phyloP scores from a whole-genome alignment of 2,113 vertebrate genomes.

The Silurus asotus region DNA sequence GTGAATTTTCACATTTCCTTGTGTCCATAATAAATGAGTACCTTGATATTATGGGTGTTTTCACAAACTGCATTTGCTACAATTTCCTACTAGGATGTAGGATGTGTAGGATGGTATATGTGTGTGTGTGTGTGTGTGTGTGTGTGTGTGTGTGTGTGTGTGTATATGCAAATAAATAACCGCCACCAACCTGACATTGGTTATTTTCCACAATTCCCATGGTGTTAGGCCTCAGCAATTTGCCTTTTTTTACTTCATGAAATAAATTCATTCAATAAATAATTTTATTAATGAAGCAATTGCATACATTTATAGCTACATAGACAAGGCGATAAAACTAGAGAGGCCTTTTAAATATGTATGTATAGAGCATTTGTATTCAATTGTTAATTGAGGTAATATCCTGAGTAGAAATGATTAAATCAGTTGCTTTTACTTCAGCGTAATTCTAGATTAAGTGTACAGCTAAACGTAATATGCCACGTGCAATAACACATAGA shows the following conservation, averaged over 20 bases:
- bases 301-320: background rate
- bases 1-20: background rate
- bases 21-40: background rate
- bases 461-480: background rate
- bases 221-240: background rate
- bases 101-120: background rate
- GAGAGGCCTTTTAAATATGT: background rate
- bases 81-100: too few relatives aligned
- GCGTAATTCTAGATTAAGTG: background rate
- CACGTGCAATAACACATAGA: background rate
- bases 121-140: background rate
- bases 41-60: constrained; percentile 14
- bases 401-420: background rate
- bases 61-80: background rate
- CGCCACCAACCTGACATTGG: background rate
- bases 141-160: background rate
- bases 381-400: background rate
- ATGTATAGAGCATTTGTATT: too few relatives aligned
- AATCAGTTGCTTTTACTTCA: background rate
- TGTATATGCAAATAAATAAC: background rate
- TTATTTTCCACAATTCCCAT: background rate
- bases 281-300: background rate
- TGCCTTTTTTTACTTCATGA: background rate
- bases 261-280: background rate
- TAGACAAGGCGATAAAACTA: background rate